Evolutionary conservation across 2,888 invertebrate genomes (phyloP).

Genomic region (Salpingus planirostris): DNA sequence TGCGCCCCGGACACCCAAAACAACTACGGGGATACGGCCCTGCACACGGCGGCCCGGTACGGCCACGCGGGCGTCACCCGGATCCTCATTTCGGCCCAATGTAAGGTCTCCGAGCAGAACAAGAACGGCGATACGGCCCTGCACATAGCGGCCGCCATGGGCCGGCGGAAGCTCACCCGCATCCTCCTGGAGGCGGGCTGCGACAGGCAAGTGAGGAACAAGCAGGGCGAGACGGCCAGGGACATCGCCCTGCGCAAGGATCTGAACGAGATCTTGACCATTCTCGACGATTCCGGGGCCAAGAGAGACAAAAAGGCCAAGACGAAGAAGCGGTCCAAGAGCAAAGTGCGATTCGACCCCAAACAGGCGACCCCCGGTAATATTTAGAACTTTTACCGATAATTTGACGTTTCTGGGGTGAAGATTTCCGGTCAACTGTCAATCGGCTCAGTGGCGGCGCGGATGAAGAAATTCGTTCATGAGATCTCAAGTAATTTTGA

Average conservation of each 20-base stretch:
- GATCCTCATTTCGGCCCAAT: constrained; percentile 84
- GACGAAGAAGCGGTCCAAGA: constrained; percentile 41
- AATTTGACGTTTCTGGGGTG: too few species aligned
- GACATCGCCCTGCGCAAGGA: constrained; percentile 87
- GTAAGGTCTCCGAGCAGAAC: constrained; percentile 77
- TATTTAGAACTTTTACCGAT: too few species aligned
- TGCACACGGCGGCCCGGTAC: constrained; percentile 91
- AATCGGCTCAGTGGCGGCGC: too few species aligned
- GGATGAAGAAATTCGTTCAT: too few species aligned
- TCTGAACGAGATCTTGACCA: constrained; percentile 72
- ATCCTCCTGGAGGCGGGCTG: constrained; percentile 84
- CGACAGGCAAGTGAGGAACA: constrained; percentile 61
- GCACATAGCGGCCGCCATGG: constrained; percentile 92
- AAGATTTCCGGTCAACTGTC: too few species aligned
- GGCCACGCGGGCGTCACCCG: constrained; percentile 94
- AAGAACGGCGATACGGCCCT: constrained; percentile 93
- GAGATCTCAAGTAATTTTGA: too few species aligned
- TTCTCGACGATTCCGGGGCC: constrained; percentile 48
- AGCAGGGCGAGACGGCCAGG: constrained; percentile 81
- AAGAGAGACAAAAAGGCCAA: constrained; percentile 41
- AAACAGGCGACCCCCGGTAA: too few species aligned
- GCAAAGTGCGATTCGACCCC: constrained; percentile 37
- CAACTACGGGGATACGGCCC: constrained; percentile 89
- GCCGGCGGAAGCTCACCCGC: constrained; percentile 79
- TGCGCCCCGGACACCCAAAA: constrained; percentile 85